Evolutionary conservation across 2,888 invertebrate species (phyloP), one percentile per base, ranked within the genome.

Genomic region (Dolichomitus sp.): DNA sequence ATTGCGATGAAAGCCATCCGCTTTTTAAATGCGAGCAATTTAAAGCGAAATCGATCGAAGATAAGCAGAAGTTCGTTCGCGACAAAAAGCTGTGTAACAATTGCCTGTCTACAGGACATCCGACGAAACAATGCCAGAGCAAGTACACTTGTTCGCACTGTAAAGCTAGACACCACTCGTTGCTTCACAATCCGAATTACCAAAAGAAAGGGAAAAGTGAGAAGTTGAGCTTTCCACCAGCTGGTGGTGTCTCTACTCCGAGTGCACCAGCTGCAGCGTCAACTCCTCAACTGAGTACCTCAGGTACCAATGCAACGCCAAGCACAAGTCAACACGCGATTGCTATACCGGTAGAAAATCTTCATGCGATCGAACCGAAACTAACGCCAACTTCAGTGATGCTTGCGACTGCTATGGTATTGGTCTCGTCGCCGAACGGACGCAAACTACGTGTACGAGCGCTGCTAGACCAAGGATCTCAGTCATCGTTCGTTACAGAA

Each of bases 401-500:
- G 45, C 69, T 80, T 5, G 80, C 81, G 4, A 86, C 82, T 7
- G 85, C 81, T 0, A 63, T 59, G 14, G 76, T 84, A 6, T 1
- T 1, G 1, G 23, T 23, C 2, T 23, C 23, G 2, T 33, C 69
- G 5, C 12, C 52, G 1, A 54, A 33, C 1, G 84, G 84, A 27
- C 42, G 70, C n/a, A n/a, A 50, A 59, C n/a, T 72, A 2, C 50
- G 42, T n/a, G 83, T 70, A 14, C 79, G 84, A n/a, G 84, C 74
- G 0, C 42, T 86, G 50, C 37, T 87, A 2, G 86, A 87, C 73
- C 81, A 83, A 61, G 84, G 87, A 1, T 84, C 83, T 0, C 82
- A 86, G 40, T 75, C 81, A 0, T 77, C 83, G 0, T 86, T 86
- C 63, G 57, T 87, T 14, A 81, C 85, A 6, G 72, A 79, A 45